Base-by-base conservation (phyloP, 2,888 invertebrate species). In the Eumacrocentrus americanus region DNA sequence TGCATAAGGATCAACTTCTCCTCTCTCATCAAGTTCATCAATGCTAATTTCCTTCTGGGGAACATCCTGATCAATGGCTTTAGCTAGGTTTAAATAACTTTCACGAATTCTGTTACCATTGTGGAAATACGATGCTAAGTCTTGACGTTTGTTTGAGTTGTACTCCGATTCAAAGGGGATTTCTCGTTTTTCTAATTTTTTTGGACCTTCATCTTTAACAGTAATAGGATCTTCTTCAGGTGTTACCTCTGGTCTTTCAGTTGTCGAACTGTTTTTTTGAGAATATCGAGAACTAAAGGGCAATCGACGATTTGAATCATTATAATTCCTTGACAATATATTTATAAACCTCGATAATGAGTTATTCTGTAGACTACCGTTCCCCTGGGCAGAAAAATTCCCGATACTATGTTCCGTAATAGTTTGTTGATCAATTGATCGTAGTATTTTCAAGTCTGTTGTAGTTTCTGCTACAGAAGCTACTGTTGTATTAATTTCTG, bases 41-140 rank as follows among this genome's bases (percentile, higher is more conserved):
- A 11, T 4, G n/a, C n/a, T 42, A 42, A 42, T 42, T 3, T 42
- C n/a, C 5, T 9, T 3, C 20, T 16, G 4, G 2, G n/a, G 20
- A 42, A 9, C 20, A 9, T 34, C 34, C 9, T 48, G 12, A 51
- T 51, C 22, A 22, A 11, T 6, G 1, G 51, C n/a, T 5, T 37
- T 35, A 18, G 22, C 51, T 7, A 12, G 18, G 20, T 37, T 51
- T 12, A 12, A 14, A 51, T 51, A 37, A 51, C 7, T 51, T 12
- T 51, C 51, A 20, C 20, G 35, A 12, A 51, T 18, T 51, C 22
- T 37, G 6, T 37, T 11, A 12, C 18, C 22, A 37, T 51, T 51
- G 7, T 37, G 35, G 20, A 37, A 51, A 22, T 51, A 51, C 11
- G 51, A 37, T 22, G 37, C 51, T 7, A 51, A 20, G 12, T 51